These are phyloP conservation scores for Chauna torquata DNA, from an alignment of 2,113 vertebrate species.

Conservation along the genomic window DNA sequence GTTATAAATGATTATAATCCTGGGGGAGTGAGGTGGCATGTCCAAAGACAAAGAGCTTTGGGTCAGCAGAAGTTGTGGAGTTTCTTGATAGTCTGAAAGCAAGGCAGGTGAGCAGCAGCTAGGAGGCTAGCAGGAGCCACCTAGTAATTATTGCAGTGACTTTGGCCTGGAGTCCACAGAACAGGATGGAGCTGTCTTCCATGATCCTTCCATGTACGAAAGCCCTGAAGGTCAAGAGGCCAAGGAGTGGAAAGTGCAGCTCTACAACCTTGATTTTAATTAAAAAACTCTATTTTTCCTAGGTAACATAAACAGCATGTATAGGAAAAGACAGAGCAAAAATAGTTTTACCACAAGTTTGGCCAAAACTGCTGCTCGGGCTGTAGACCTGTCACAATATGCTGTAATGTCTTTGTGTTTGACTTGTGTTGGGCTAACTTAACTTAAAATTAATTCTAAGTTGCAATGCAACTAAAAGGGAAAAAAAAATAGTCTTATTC, in stretches of 20 bases:
- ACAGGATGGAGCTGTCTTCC: neutral
- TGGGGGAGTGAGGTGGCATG: neutral
- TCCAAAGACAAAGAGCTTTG: neutral
- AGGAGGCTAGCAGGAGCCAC: neutral
- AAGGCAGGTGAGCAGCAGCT: neutral
- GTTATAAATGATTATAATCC: neutral
- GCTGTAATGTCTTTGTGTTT: neutral
- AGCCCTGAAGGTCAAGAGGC: neutral
- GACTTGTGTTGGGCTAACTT: neutral
- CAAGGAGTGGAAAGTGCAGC: neutral
- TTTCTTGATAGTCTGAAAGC: neutral
- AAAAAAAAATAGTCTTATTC: neutral
- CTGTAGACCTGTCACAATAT: neutral
- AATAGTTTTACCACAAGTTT: neutral
- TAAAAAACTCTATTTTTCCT: neutral
- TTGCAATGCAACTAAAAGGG: neutral
- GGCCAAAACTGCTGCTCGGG: neutral
- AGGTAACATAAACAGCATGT: neutral
- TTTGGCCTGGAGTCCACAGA: neutral
- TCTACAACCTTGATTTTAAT: neutral
- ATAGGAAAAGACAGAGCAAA: neutral
- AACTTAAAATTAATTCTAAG: neutral
- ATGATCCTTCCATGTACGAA: neutral
- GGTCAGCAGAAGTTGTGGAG: neutral
- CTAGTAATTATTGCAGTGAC: neutral